phyloP scores from a whole-genome alignment of 64 coral and sea anemone species.

The Montipora sp. region DNA sequence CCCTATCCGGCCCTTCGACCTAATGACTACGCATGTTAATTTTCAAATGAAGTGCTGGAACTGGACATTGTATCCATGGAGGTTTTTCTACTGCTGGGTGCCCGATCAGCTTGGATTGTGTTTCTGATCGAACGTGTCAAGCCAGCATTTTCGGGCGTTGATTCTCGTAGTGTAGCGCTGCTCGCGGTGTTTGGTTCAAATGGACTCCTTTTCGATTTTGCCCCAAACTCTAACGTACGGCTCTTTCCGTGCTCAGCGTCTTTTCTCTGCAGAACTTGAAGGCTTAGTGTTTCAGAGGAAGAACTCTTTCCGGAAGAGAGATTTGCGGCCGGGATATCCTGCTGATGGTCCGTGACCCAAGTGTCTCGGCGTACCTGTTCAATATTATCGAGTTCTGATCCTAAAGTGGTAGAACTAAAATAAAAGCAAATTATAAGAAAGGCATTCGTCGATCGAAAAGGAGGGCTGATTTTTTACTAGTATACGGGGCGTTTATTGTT shows the following conservation, averaged over 20 bases:
- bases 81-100: too few species aligned
- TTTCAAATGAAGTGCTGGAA: too few species aligned
- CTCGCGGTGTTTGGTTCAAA: neutral
- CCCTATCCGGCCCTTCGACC: too few species aligned
- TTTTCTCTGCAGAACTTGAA: neutral
- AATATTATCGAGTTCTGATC: neutral
- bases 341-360: constrained; percentile 1
- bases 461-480: too few species aligned
- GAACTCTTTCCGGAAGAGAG: neutral
- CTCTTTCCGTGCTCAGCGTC: neutral
- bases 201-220: neutral
- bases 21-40: too few species aligned
- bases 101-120: neutral
- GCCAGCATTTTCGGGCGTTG: too few species aligned
- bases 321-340: neutral
- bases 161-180: neutral
- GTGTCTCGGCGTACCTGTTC: neutral
- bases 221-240: neutral
- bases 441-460: too few species aligned
- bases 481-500: too few species aligned
- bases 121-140: neutral
- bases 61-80: too few species aligned
- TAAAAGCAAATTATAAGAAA: neutral
- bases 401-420: neutral
- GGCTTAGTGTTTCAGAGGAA: constrained; percentile 9